Percentiles rank a stretch among this genome's conserved stretches.
Evolutionary conservation across 2,797 vertebrate genomes (phyloP).

Genomic region (Phataginus tricuspis): DNA sequence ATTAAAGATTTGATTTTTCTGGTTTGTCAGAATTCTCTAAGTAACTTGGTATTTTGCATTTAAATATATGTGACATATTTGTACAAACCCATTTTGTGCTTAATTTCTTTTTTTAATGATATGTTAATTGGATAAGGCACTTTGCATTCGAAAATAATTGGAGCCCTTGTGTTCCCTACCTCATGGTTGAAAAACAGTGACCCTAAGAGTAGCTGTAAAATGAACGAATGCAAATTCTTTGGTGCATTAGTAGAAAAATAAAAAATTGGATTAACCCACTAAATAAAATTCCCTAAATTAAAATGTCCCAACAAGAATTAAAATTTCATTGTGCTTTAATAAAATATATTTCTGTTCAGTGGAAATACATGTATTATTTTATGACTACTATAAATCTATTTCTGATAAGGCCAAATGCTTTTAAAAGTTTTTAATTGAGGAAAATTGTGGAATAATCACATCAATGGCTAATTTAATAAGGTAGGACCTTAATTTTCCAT

Average conservation of each 20-base stretch:
- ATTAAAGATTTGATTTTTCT: constrained; percentile 11
- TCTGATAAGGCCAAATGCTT: neutral
- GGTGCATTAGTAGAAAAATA: neutral
- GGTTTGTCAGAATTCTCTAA: neutral
- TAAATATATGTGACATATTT: neutral
- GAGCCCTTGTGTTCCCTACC: neutral
- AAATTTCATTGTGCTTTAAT: neutral
- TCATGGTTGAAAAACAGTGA: neutral
- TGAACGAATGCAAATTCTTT: constrained; percentile 31
- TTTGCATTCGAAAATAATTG: constrained; percentile 23
- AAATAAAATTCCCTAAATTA: neutral
- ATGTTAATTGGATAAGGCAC: neutral
- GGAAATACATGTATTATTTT: neutral
- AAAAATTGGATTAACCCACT: neutral
- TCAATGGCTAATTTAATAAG: neutral
- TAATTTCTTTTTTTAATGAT: constrained; percentile 6
- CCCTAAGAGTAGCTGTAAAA: neutral
- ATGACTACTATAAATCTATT: constrained; percentile 13
- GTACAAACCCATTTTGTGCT: constrained; percentile 27
- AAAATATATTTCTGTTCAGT: constrained; percentile 11
- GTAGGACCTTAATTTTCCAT: neutral
- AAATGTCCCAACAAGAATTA: constrained; percentile 20
- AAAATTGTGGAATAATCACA: neutral
- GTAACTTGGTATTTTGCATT: neutral
- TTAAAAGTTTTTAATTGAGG: constrained; percentile 18